Percentiles rank a stretch among this genome's conserved stretches.
Conservation (phyloP, 1,140 invertebrate genomes). For the Cydia splendana region DNA sequence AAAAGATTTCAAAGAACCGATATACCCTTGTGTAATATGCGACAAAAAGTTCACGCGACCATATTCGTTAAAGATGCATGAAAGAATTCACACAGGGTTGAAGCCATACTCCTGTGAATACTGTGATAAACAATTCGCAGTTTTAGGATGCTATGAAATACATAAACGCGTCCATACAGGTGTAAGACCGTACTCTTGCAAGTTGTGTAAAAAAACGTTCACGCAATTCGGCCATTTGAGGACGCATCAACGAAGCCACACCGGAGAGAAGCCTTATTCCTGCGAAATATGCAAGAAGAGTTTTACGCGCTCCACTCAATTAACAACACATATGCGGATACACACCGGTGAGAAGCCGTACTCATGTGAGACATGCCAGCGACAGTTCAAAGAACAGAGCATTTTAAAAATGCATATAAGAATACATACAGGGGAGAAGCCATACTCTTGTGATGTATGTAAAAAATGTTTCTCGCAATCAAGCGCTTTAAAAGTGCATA, state of each 20-base stretch:
- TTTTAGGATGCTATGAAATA: not conserved
- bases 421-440: not conserved
- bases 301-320: not conserved
- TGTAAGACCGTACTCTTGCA: not conserved
- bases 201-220: not conserved
- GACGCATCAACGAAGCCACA: not conserved
- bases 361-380: not conserved
- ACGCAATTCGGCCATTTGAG: not conserved
- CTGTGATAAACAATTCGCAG: not conserved
- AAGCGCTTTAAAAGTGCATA: not conserved
- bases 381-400: not conserved
- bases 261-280: not conserved
- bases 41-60: not conserved
- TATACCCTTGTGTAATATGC: not conserved
- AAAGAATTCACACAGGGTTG: not conserved
- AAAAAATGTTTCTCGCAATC: conserved; percentile 1
- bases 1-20: not conserved
- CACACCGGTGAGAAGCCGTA: not conserved
- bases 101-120: not conserved
- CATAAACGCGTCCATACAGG: not conserved
- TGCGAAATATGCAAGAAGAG: not conserved
- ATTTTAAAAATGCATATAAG: not conserved
- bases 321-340: not conserved
- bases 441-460: not conserved
- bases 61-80: not conserved